Conservation (phyloP, 1,140 invertebrate species). For the Anastrepha ludens region DNA sequence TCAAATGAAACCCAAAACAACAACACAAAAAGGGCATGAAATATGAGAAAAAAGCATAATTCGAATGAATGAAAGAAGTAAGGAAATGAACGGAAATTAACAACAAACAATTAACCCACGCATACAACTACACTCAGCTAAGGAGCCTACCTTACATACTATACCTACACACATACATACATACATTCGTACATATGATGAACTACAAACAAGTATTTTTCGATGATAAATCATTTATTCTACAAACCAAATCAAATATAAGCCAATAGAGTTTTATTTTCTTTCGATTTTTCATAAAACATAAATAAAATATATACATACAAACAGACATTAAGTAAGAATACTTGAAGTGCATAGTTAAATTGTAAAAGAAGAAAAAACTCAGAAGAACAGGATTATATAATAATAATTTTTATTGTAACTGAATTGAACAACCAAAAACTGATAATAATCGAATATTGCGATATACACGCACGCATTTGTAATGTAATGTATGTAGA, state of each 20-base stretch:
- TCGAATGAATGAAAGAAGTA: neutral
- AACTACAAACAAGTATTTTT: constrained; percentile 51
- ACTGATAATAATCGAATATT: constrained; percentile 13
- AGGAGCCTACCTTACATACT: neutral
- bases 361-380: no score
- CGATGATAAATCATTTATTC: constrained; percentile 29
- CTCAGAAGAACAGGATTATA: no score
- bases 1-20: neutral
- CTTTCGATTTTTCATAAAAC: constrained; percentile 26
- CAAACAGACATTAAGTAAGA: neutral
- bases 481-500: neutral
- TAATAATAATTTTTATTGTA: neutral
- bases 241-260: constrained; percentile 7
- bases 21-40: neutral
- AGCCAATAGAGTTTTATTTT: constrained; percentile 44
- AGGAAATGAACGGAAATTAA: neutral
- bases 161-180: constrained; percentile 26
- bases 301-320: neutral
- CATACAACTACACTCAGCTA: constrained; percentile 27
- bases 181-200: neutral
- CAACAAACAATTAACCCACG: constrained; percentile 1
- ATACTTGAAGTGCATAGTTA: neutral
- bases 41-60: constrained; percentile 3
- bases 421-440: neutral
- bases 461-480: no score